A percentile compares a stretch with the other conserved stretches of the same genome.
These are phyloP conservation scores for Quadroppia sp. DNA, from an alignment of 2,888 invertebrate genomes.

Conservation along the genomic window DNA sequence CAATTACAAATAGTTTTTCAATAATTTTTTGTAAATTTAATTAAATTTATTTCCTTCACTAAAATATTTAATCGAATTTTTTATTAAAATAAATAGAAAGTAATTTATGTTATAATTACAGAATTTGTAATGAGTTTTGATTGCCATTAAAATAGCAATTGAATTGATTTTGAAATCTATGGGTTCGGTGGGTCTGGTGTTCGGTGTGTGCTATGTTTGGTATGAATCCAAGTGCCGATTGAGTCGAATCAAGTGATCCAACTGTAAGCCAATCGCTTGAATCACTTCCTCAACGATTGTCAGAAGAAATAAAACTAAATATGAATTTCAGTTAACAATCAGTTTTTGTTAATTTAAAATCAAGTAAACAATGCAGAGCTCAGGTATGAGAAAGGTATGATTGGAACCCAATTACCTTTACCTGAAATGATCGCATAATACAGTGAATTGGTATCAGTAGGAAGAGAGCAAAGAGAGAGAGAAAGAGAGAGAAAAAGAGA, in stretches of 20 bases:
- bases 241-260: background rate
- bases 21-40: too few relatives aligned
- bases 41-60: too few relatives aligned
- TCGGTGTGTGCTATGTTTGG: background rate
- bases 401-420: conserved; percentile 22
- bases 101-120: too few relatives aligned
- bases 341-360: background rate
- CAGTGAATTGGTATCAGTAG: conserved; percentile 11
- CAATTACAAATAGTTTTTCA: too few relatives aligned
- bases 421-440: conserved; percentile 27
- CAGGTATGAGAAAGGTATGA: background rate
- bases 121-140: too few relatives aligned
- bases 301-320: conserved; percentile 6
- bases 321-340: conserved; percentile 1
- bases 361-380: conserved; percentile 5
- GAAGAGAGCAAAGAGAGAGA: too few relatives aligned
- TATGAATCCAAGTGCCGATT: background rate
- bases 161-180: too few relatives aligned
- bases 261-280: conserved; percentile 10
- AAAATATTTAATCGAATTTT: too few relatives aligned
- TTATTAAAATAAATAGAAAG: too few relatives aligned
- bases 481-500: too few relatives aligned
- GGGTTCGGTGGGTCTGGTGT: too few relatives aligned
- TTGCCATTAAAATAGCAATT: too few relatives aligned
- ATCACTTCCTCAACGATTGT: conserved; percentile 10